Conservation (phyloP, 2,888 invertebrate genomes). For the Melipona beecheii region DNA sequence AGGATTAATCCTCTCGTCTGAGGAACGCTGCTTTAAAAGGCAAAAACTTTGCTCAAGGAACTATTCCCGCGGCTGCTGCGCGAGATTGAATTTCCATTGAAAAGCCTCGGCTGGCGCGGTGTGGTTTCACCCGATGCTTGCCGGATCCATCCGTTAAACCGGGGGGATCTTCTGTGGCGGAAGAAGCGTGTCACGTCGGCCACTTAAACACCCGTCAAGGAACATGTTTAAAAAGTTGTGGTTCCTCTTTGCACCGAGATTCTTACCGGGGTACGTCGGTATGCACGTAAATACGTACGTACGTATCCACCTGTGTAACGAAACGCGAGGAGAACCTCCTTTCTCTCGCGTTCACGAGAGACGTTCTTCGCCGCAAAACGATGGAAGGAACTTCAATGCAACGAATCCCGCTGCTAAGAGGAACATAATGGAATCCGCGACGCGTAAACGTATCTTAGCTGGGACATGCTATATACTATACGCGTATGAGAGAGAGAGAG, state of each 20-base stretch:
- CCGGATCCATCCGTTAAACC: not conserved
- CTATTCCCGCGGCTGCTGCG: slow-evolving; percentile 14
- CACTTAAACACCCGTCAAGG: slow-evolving; percentile 6
- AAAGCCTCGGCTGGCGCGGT: slow-evolving; percentile 3
- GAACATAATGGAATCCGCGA: slow-evolving; percentile 63
- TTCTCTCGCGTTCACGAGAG: not conserved
- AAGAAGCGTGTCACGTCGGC: slow-evolving; percentile 1
- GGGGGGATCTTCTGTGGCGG: not conserved
- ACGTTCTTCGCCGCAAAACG: slow-evolving; percentile 20
- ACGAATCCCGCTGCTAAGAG: slow-evolving; percentile 22
- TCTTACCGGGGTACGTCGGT: not conserved
- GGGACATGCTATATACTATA: not conserved
- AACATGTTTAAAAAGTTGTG: slow-evolving; percentile 24
- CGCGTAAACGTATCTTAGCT: slow-evolving; percentile 64
- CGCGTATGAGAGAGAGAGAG: not conserved
- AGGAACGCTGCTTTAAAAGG: not conserved
- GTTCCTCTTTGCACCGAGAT: not conserved
- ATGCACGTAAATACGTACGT: not conserved
- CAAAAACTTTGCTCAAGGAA: slow-evolving; percentile 7
- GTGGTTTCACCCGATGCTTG: slow-evolving; percentile 12
- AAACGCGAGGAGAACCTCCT: not conserved
- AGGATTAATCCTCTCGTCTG: slow-evolving; percentile 2
- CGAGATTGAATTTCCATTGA: slow-evolving; percentile 40
- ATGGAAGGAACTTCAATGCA: slow-evolving; percentile 51
- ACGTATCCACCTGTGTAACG: slow-evolving; percentile 5